Base-by-base conservation (phyloP, 2,113 vertebrate genomes). In the Cercopithecus mona region DNA sequence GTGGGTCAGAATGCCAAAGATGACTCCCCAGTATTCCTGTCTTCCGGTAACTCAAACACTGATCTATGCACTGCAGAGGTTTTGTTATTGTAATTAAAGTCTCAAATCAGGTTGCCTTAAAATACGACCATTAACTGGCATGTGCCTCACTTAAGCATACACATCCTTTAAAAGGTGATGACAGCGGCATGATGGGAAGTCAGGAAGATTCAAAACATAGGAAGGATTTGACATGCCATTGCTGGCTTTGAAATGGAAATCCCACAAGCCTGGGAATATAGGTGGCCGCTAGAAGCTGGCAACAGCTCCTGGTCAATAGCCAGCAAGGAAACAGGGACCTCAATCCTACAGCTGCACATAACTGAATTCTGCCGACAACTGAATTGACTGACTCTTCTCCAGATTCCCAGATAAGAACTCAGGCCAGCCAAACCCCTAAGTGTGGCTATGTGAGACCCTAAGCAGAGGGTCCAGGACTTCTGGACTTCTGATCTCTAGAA, bases 351-450 rank as follows among this genome's bases (percentile, higher is more conserved):
- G 40, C 10, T 40, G 3, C 14, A 57, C 72, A 43, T 40, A 72
- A 45, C 17, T 57, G 12, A 30, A 30, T 52, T 70, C 76, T 43
- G 6, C 38, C 10, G 27, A 5, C 30, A 8, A 76, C 1, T 7
- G 8, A 7, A 64, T 0, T 0, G 2, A 59, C 6, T 2, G 6
- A 35, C 22, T 30, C 10, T 16, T 73, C 13, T 16, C 3, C 32
- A 64, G 22, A 13, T 4, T 3, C 25, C 27, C 35, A 57, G 30
- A 3, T 16, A 30, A 75, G 45, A 73, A 14, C 4, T 8, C 0
- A 17, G 35, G 7, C 1, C 45, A 23, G 30, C 48, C 25, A 40
- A 95, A 43, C 55, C 6, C 10, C 32, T 70, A 18, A 57, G 4
- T 25, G 10, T 66, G 20, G 18, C 1, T 23, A 25, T 25, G 1